These are phyloP conservation scores for Falcaria lacertinaria DNA, from an alignment of 2,888 invertebrate species.

Conservation along the genomic window DNA sequence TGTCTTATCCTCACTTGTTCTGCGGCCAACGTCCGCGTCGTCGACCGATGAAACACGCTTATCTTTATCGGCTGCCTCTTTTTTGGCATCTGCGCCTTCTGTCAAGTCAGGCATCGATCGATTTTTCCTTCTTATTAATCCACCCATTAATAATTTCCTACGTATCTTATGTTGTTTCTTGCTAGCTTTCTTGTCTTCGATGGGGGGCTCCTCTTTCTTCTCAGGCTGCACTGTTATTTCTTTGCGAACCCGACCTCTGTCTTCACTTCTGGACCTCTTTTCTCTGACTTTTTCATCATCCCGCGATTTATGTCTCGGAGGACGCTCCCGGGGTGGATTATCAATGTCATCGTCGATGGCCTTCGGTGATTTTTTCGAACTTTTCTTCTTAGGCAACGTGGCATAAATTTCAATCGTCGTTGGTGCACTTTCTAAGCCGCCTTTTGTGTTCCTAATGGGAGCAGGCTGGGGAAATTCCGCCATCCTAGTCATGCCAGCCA, in stretches of 20 bases:
- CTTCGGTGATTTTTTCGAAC: conserved; percentile 83
- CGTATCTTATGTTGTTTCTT: conserved; percentile 95
- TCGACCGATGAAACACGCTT: conserved; percentile 82
- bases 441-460: conserved; percentile 87
- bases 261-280: conserved; percentile 91
- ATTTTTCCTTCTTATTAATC: conserved; percentile 91
- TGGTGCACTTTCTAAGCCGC: conserved; percentile 87
- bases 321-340: conserved; percentile 84
- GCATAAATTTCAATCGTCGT: conserved; percentile 93
- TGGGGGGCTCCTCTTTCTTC: conserved; percentile 81
- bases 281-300: conserved; percentile 86
- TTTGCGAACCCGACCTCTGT: conserved; percentile 87
- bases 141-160: conserved; percentile 92
- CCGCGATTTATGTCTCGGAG: conserved; percentile 84
- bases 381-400: conserved; percentile 92
- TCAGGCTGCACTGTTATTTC: conserved; percentile 83
- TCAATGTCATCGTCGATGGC: conserved; percentile 86
- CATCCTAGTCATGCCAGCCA: conserved; percentile 85
- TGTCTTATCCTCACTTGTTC: conserved; percentile 79
- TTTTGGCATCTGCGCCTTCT: conserved; percentile 84
- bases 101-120: conserved; percentile 95
- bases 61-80: conserved; percentile 54
- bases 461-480: conserved; percentile 79
- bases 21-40: conserved; percentile 86
- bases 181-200: conserved; percentile 84